phyloP scores from a whole-genome alignment of 2,888 invertebrate genomes.

The Formica aserva region DNA sequence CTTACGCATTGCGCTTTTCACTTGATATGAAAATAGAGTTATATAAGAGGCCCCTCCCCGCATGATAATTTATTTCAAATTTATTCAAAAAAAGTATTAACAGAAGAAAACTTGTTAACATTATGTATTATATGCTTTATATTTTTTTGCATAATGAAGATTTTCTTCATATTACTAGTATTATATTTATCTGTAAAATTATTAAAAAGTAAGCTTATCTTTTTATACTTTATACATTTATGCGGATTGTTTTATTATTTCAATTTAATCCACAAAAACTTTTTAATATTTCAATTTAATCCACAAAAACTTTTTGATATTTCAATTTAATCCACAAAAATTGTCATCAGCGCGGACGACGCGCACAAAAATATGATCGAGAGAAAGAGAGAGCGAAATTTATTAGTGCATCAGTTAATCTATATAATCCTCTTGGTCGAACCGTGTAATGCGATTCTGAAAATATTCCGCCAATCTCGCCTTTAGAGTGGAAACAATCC shows the following conservation, averaged over 20 bases:
- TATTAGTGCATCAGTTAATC: constrained; percentile 44
- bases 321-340: constrained; percentile 16
- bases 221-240: not conserved
- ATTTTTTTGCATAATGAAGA: not conserved
- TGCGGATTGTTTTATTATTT: constrained; percentile 1
- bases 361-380: not conserved
- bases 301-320: not conserved
- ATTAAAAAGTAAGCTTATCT: not conserved
- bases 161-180: not conserved
- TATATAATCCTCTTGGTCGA: constrained; percentile 29
- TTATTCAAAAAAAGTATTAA: constrained; percentile 1
- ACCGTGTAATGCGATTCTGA: constrained; percentile 32
- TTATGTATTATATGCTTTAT: not conserved
- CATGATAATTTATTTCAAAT: constrained; percentile 7
- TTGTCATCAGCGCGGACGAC: not conserved
- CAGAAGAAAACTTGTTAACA: not conserved
- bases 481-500: constrained; percentile 11
- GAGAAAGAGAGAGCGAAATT: constrained; percentile 5
- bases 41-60: constrained; percentile 12
- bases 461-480: constrained; percentile 34
- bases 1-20: constrained; percentile 28
- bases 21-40: constrained; percentile 47
- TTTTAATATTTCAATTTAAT: constrained; percentile 22
- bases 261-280: constrained; percentile 6
- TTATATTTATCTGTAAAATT: not conserved